Evolutionary conservation across 2,797 vertebrate genomes (phyloP).

Genomic region (Clarias platycephalus): DNA sequence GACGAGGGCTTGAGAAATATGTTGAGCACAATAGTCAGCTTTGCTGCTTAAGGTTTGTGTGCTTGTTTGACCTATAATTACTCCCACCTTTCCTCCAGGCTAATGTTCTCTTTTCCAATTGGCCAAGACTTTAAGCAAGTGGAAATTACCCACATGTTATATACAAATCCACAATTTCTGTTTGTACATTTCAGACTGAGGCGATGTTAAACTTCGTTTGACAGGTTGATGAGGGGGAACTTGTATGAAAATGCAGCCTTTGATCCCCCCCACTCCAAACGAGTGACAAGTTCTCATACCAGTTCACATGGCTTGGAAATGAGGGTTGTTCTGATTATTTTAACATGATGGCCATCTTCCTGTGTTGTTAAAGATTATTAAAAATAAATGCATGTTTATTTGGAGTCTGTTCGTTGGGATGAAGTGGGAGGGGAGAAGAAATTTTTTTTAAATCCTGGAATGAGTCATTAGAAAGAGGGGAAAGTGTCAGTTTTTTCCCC

Average conservation of each 20-base stretch:
- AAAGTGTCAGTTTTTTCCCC: conserved; percentile 33
- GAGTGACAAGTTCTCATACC: conserved; percentile 38
- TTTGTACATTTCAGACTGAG: conserved; percentile 29
- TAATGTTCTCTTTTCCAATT: conserved; percentile 36
- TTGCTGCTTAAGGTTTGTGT: conserved; percentile 38
- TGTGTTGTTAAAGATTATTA: background rate
- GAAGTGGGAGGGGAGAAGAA: background rate
- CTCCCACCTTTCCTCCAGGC: conserved; percentile 48
- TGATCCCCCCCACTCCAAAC: conserved; percentile 37
- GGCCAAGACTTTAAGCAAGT: conserved; percentile 10
- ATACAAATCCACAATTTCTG: conserved; percentile 29
- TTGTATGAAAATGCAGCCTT: conserved; percentile 26
- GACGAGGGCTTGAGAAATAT: conserved; percentile 20
- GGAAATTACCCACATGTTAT: background rate
- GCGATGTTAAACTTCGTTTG: conserved; percentile 28
- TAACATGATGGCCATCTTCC: background rate
- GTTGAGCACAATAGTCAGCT: conserved; percentile 20
- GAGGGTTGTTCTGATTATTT: conserved; percentile 15
- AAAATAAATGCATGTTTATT: background rate
- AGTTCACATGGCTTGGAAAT: conserved; percentile 14
- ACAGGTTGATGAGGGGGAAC: conserved; percentile 40
- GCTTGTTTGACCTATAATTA: conserved; percentile 51
- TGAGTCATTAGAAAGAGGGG: conserved; percentile 41
- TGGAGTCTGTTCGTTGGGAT: background rate
- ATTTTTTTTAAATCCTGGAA: conserved; percentile 3